Evolutionary conservation across 2,797 vertebrate genomes (phyloP).

Genomic region (Bufotes viridis): DNA sequence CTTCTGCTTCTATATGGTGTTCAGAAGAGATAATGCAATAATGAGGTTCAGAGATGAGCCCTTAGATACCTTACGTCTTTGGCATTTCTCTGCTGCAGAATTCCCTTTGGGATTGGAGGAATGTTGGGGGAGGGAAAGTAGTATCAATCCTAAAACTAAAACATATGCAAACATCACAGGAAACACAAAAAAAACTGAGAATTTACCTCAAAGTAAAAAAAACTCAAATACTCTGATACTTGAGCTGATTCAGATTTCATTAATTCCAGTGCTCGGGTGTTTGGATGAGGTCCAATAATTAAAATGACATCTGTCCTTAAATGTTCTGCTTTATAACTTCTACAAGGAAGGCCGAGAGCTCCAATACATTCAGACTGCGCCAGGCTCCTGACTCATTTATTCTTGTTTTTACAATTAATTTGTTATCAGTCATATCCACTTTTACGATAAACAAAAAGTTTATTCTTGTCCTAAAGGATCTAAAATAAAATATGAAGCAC

Average conservation of each 20-base stretch:
- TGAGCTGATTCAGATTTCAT: slow-evolving; percentile 11
- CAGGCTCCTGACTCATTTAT: not conserved
- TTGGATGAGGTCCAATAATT: slow-evolving; percentile 39
- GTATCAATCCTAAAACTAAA: slow-evolving; percentile 36
- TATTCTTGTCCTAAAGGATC: not conserved
- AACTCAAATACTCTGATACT: not conserved
- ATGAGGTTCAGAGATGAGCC: slow-evolving; percentile 33
- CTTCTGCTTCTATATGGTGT: not conserved
- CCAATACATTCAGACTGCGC: not conserved
- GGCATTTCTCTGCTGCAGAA: slow-evolving; percentile 23
- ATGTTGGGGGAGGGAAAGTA: not conserved
- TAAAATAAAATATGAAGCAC: not conserved
- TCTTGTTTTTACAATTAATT: not conserved
- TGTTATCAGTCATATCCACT: not conserved
- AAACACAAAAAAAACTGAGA: slow-evolving; percentile 6
- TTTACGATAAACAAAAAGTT: not conserved
- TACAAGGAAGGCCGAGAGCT: not conserved
- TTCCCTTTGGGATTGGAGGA: not conserved
- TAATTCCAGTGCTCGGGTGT: slow-evolving; percentile 14
- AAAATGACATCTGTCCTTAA: slow-evolving; percentile 51
- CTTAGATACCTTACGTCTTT: slow-evolving; percentile 29
- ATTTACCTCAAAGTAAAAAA: slow-evolving; percentile 37
- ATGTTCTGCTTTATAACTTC: slow-evolving; percentile 43
- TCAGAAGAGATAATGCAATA: not conserved
- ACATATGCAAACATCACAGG: slow-evolving; percentile 47